Percentiles rank a stretch among this genome's conserved stretches.
These are phyloP conservation scores for Scaptomyza montana DNA, from an alignment of 1,140 invertebrate genomes.

Conservation along the genomic window DNA sequence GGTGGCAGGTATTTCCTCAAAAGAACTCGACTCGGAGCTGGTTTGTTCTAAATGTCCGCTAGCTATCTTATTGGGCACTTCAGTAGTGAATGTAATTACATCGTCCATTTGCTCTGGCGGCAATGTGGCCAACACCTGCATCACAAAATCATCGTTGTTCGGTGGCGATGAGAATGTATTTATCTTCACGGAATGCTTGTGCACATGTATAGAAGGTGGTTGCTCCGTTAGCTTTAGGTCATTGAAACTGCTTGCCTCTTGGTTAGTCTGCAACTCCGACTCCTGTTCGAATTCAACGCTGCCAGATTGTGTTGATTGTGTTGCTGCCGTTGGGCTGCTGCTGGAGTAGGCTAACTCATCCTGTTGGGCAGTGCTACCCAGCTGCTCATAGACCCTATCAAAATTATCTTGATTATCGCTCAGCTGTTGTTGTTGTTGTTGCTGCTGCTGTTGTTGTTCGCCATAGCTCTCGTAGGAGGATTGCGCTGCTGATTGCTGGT, in stretches of 20 bases:
- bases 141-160: slow-evolving; percentile 76
- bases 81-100: slow-evolving; percentile 69
- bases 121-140: slow-evolving; percentile 70
- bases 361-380: slow-evolving; percentile 51
- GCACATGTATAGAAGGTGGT: slow-evolving; percentile 65
- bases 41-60: slow-evolving; percentile 53
- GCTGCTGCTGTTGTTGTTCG: slow-evolving; percentile 48
- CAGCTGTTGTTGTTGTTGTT: slow-evolving; percentile 52
- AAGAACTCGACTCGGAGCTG: slow-evolving; percentile 76
- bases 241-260: slow-evolving; percentile 22
- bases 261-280: slow-evolving; percentile 11
- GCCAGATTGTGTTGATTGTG: slow-evolving; percentile 33
- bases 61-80: slow-evolving; percentile 72
- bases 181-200: slow-evolving; percentile 73
- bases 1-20: slow-evolving; percentile 60
- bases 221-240: slow-evolving; percentile 44
- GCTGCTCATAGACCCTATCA: slow-evolving; percentile 72
- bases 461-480: slow-evolving; percentile 62
- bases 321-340: slow-evolving; percentile 53
- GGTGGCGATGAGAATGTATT: slow-evolving; percentile 63
- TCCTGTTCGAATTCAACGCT: slow-evolving; percentile 70
- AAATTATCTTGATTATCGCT: slow-evolving; percentile 65
- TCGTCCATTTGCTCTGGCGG: slow-evolving; percentile 64
- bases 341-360: slow-evolving; percentile 42
- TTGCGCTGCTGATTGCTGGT: slow-evolving; percentile 40